Percentiles rank a stretch among this genome's conserved stretches.
phyloP scores from a whole-genome alignment of 2,113 vertebrate species.

The Odobenus rosmarus region DNA sequence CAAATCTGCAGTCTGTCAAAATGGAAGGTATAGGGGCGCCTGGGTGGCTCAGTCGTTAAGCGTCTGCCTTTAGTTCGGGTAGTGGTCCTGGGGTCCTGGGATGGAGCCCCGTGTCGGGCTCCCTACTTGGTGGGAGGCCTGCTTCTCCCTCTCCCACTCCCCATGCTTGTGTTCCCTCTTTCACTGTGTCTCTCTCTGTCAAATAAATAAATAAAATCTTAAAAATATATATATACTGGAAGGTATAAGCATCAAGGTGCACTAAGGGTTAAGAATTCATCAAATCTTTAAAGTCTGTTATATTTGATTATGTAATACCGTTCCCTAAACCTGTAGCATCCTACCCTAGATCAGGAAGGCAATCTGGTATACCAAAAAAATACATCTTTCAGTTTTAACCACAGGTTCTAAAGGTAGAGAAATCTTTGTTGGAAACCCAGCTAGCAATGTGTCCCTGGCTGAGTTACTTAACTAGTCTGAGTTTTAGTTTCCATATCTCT shows the following conservation, averaged over 20 bases:
- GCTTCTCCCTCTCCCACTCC: too few species aligned
- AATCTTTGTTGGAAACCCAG: conserved; percentile 26
- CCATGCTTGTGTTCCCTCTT: too few species aligned
- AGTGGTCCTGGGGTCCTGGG: too few species aligned
- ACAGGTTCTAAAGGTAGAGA: conserved; percentile 29
- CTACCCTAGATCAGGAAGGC: conserved; percentile 23
- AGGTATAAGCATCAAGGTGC: neutral
- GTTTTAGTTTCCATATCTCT: neutral
- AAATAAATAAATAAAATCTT: too few species aligned
- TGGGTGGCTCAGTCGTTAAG: too few species aligned
- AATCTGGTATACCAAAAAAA: conserved; percentile 34
- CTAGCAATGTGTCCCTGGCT: neutral
- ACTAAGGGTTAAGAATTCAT: neutral
- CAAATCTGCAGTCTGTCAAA: neutral
- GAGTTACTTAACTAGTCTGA: conserved; percentile 1
- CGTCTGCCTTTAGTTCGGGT: too few species aligned
- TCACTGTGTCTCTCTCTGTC: too few species aligned
- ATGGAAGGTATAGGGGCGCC: neutral
- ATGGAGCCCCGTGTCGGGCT: too few species aligned
- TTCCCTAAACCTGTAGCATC: conserved; percentile 47
- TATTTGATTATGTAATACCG: conserved; percentile 11
- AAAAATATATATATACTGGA: neutral
- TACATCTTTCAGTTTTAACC: neutral
- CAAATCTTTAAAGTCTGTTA: neutral
- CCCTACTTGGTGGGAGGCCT: too few species aligned